Conservation (phyloP, 1,140 invertebrate species). For the Plodia interpunctella region DNA sequence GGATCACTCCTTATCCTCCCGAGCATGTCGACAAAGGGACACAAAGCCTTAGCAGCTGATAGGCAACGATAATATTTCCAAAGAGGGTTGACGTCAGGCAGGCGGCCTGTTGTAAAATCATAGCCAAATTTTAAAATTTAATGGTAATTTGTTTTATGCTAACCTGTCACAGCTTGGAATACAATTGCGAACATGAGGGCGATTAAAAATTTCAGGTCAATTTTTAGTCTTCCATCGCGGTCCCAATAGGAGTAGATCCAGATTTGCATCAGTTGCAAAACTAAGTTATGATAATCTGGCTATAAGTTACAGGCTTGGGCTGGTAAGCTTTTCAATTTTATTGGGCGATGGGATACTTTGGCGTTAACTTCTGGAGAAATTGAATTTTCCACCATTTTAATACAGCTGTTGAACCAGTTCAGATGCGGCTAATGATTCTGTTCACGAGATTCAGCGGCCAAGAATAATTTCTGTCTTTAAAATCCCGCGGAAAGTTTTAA, state of each 20-base stretch:
- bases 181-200: too few species aligned
- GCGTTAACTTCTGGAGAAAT: conserved; percentile 33
- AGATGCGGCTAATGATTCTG: conserved; percentile 18
- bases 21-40: too few species aligned
- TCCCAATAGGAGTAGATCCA: not conserved
- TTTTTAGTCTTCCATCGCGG: not conserved
- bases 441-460: conserved; percentile 1
- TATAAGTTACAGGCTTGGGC: conserved; percentile 51
- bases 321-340: conserved; percentile 59
- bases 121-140: too few species aligned
- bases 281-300: conserved; percentile 63
- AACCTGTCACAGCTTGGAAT: too few species aligned
- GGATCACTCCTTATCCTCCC: too few species aligned
- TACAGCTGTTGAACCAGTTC: conserved; percentile 22
- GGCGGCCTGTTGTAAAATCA: too few species aligned
- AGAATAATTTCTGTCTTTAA: conserved; percentile 9
- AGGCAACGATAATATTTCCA: too few species aligned
- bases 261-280: conserved; percentile 60
- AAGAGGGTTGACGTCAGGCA: too few species aligned
- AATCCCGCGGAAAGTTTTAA: conserved; percentile 1
- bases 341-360: conserved; percentile 31
- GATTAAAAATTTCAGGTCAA: too few species aligned
- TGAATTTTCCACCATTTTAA: conserved; percentile 30
- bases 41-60: too few species aligned
- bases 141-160: too few species aligned